Evolutionary conservation across 1,140 invertebrate genomes (phyloP), one percentile per base, ranked within the genome.

Genomic region (Chymomyza costata): DNA sequence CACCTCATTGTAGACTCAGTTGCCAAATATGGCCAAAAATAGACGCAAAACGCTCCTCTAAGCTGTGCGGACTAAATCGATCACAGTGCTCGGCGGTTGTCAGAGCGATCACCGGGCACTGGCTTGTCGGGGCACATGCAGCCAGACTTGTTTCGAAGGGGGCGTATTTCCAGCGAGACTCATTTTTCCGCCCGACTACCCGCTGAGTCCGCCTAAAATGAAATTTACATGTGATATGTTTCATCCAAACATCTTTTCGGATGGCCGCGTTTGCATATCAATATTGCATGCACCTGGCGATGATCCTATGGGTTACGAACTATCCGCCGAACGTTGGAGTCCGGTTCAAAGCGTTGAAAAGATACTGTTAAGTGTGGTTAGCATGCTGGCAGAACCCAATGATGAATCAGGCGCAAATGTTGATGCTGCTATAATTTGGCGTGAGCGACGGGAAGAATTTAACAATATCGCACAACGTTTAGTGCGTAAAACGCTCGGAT

Each of bases 281-380:
- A 99, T 99, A 84, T 88, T 99, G n/a, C 98, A 99, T 88, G 95
- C 98, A 0, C 98, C 98, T 3, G 97, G 97, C 16, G 98, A 99
- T 88, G 98, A 99, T 89, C 98, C 98, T 0, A 98, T 98, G 93
- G 98, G 98, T 0, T 99, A 99, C 83, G 98, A 99, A 87, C 95
- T 94, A 19, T 98, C 96, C 84, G 94, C 97, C 6, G 98, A 99
- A 87, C 88, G 98, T 44, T 90, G 89, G 89, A 98, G 96, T 84
- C 98, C 98, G 1, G 98, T 99, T 0, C 98, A 99, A 87, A 99
- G 96, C 86, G 96, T 99, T 0, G 98, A 99, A 86, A 99, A 99
- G 88, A 99, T 99, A 70, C 88, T 99, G 17, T 88, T 99, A 0
- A 99, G 97, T 46, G 98, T 99, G 39, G 94, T 99, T 50, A 98